These are phyloP conservation scores for Spicauda simplicius DNA, from an alignment of 2,888 invertebrate species.

Conservation along the genomic window DNA sequence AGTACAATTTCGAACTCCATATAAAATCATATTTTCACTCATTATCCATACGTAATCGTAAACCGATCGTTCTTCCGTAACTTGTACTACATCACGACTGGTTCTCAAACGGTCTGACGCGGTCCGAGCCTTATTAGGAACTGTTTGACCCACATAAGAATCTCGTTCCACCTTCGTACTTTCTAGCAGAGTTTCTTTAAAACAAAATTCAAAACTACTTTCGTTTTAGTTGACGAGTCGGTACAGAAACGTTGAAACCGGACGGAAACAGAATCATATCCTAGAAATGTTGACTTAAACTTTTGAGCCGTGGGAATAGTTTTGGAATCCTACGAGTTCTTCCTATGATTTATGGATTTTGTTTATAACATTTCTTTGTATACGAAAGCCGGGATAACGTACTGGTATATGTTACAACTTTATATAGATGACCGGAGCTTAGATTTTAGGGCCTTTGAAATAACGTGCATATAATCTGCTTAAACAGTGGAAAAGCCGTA, in stretches of 20 bases:
- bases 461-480: too few relatives aligned
- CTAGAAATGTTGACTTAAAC: conserved; percentile 8
- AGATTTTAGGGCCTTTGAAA: too few relatives aligned
- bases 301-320: conserved; percentile 27
- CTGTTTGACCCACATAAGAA: conserved; percentile 46
- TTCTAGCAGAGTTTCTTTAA: conserved; percentile 45
- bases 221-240: conserved; percentile 38
- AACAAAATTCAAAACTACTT: conserved; percentile 43
- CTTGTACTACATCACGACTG: neutral
- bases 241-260: conserved; percentile 14
- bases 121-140: conserved; percentile 40
- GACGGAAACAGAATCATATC: conserved; percentile 25
- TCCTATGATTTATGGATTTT: conserved; percentile 21
- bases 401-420: too few relatives aligned
- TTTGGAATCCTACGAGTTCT: conserved; percentile 33
- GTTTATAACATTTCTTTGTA: neutral
- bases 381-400: too few relatives aligned
- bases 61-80: neutral
- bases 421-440: too few relatives aligned
- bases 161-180: conserved; percentile 48
- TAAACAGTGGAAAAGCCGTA: too few relatives aligned
- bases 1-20: too few relatives aligned
- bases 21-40: too few relatives aligned
- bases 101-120: conserved; percentile 8
- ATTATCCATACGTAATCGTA: neutral